Evolutionary conservation across 2,888 invertebrate genomes (phyloP), one percentile per base, ranked within the genome.

Genomic region (Lysandra bellargus): DNA sequence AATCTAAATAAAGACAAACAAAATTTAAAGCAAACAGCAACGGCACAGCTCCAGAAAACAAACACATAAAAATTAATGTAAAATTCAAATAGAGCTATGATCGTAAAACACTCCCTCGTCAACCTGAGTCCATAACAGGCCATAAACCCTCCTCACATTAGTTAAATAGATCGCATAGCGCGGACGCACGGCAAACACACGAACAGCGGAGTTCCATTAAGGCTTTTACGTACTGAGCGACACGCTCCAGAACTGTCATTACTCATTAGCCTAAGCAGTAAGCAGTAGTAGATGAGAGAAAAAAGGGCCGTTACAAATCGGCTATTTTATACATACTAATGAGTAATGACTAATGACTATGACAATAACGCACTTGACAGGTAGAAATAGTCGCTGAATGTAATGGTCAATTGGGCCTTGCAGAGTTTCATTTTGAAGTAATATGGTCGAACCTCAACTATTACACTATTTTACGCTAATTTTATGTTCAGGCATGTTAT

Each of bases 181-280:
- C 83, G 85, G 85, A 83, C 85, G 83, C 83, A 85, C 83, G 84
- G 84, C 84, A 88, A 89, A 88, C 85, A 88, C 85, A 80, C 81
- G 80, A 79, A 87, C 87, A 85, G 84, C 83, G 83, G 85, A 86
- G 85, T 88, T 87, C 86, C 87, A 90, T 89, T 88, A 88, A 84
- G 85, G 84, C 40, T 14, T 69, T 14, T 37, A 37, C 33, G 4
- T 37, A 69, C 69, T 17, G 4, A 33, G 37, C 69, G 69, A 37
- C 33, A 69, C 69, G 5, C 17, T 69, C 12, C 4, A 69, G 14
- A 69, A 33, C 69, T 30, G 4, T 64, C 44, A 2, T 44, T 9
- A 44, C 1, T 64, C 44, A 2, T 44, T 9, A 44, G 44, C 9
- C 44, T 44, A 44, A 44, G 7, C 5, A 44, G 44, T 7, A 23